Base-by-base conservation (phyloP, 2,113 vertebrate species). In the Pseudorasbora parva region DNA sequence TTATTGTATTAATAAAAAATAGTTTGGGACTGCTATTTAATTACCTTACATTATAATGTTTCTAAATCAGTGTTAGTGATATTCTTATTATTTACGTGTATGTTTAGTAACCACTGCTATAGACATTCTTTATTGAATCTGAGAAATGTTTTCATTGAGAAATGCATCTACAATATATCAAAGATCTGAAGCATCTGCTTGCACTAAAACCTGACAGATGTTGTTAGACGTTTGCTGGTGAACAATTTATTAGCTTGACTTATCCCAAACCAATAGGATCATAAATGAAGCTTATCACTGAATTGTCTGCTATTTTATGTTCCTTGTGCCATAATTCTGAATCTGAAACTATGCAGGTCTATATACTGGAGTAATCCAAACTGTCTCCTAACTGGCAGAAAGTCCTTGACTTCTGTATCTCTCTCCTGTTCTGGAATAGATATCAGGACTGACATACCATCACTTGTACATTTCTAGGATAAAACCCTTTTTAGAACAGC, bases 161-260 rank as follows among this genome's bases (percentile, higher is more conserved):
- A 78, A 37, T 23, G n/a, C 7, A 43, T 23, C 1, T 25, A 37
- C 41, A 43, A 33, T 56, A 78, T 43, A 78, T 78, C 33, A 60
- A 43, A 60, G 56, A 12, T 60, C 56, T 78, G 3, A 78, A 43
- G 75, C 75, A 78, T 45, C 75, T 60, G 75, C 56, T 60, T 17
- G 4, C 75, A 78, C 7, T 78, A 78, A 78, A 60, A 60, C 75
- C 30, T 60, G 56, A 78, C 33, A 60, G 56, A 41, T 43, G 56
- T 60, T 60, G 54, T 78, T 17, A 78, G 27, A 49, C 69, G 74
- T 45, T 74, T 45, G 30, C 17, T 75, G 15, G 57, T 78, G 56
- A 17, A 60, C 21, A 43, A 19, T 60, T 45, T 60, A 43, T 60
- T 78, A 17, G 41, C 75, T 60, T 30, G 66, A 37, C 37, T 45